These are phyloP conservation scores for Chloromyia formosa DNA, from an alignment of 2,888 invertebrate genomes.

Conservation along the genomic window DNA sequence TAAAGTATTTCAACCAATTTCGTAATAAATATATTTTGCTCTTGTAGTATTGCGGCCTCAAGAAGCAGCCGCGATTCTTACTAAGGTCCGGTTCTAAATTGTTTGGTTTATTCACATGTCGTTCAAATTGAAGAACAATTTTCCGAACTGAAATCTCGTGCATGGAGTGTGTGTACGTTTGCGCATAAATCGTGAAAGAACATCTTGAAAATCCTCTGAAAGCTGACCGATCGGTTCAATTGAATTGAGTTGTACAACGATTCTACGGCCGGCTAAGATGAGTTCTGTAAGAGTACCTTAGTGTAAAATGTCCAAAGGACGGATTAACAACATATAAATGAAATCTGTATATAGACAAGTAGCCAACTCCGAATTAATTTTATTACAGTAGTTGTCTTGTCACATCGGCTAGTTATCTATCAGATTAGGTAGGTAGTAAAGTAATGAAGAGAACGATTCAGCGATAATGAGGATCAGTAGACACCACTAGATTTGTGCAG, in stretches of 20 bases:
- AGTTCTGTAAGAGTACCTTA: not conserved
- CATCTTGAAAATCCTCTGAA: not conserved
- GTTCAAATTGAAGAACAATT: conserved; percentile 43
- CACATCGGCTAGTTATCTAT: conserved; percentile 18
- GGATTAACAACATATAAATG: not conserved
- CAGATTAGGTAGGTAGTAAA: conserved; percentile 20
- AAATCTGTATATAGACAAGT: not conserved
- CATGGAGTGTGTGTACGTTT: not conserved
- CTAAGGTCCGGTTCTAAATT: conserved; percentile 21
- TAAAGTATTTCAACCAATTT: no score
- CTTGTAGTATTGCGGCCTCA: not conserved
- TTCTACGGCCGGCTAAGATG: no score
- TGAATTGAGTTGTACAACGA: conserved; percentile 30
- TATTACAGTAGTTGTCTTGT: conserved; percentile 41
- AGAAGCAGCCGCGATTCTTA: not conserved
- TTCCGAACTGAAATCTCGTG: conserved; percentile 16
- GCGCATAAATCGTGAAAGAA: not conserved
- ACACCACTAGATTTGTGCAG: not conserved
- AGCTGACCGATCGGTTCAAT: conserved; percentile 31
- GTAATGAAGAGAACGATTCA: conserved; percentile 30
- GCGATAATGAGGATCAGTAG: conserved; percentile 24
- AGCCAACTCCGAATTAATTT: conserved; percentile 33
- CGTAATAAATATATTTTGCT: not conserved
- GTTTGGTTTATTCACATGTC: conserved; percentile 49
- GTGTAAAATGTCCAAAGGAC: conserved; percentile 12